Evolutionary conservation across 2,888 invertebrate genomes (phyloP), one percentile per base, ranked within the genome.

Genomic region (Hirtodrosophila cameraria): DNA sequence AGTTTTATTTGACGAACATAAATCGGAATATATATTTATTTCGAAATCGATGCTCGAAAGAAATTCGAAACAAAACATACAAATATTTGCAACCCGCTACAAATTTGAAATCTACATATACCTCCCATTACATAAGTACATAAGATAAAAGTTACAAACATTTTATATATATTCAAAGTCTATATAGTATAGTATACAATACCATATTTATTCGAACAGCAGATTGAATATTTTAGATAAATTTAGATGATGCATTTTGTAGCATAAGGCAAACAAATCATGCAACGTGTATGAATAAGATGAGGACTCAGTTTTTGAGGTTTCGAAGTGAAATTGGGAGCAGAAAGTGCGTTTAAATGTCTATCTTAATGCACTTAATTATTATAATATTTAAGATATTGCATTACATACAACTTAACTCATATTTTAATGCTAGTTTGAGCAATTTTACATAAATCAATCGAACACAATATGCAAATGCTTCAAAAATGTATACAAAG

Each of bases 221-320:
- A 60, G 48, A 61, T 50, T 39, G 39, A 64, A 73, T 81, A 86
- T 86, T 87, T 86, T 82, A 83, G 85, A 85, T 76, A 73, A 81
- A 84, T 74, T 70, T 65, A 66, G 70, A 46, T 43, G 52, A 66
- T 68, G 71, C 75, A 71, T 78, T 78, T 74, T 69, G 60, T 75
- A 73, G 62, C 49, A 13, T 68, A 64, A 79, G 67, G 6, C 20
- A 54, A 18, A 50, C 35, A 53, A 18, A 11, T 61, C 61, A 42
- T 55, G 36, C 39, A 54, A 54, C 41, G 28, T 60, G 23, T 53
- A 62, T 46, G 33, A 33, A 55, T 35, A 30, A 58, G 31, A 58
- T 63, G 72, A 74, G 75, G 66, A 77, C 86, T 84, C 86, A 87
- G 87, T 86, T 86, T 80, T 82, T 86, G 86, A 87, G 86, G 86